Base-by-base conservation (phyloP, 2,888 invertebrate species). In the Rhopalosiphum nymphaeae region DNA sequence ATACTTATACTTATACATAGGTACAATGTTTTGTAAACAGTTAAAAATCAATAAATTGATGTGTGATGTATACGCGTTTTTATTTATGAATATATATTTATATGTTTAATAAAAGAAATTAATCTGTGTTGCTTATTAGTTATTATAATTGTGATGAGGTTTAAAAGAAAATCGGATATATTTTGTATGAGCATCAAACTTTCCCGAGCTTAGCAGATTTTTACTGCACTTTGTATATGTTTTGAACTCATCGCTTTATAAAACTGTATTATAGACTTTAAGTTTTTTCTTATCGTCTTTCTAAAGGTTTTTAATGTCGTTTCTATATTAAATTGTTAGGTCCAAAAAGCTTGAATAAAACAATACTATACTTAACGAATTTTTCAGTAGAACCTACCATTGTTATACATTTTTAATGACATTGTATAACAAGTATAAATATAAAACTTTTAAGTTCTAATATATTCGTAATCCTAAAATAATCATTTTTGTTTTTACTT, bases 221-320 rank as follows among this genome's bases (percentile, higher is more conserved):
- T 56, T 56, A 85, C 44, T 85, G 11, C n/a, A 44, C 16, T 85
- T n/a, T 56, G n/a, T 85, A 25, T 56, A 44, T 85, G 44, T 10
- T 25, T 25, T 44, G 85, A 85, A 91, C 16, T 44, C 29, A 5
- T 85, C 5, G 25, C 29, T 56, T 91, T 85, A n/a, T 44, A 44
- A 91, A 85, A 91, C 44, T 57, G 21, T 56, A 85, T 56, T 91
- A 85, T 85, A 67, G 67, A 67, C 16, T 16, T 16, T 44, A 91
- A 85, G 84, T 91, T 85, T 85, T 91, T 36, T 36, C 67, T 67
- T 67, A n/a, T n/a, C n/a, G 16, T 36, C 16, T 1, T 53, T 53
- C 53, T 13, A 16, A 16, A 2, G 16, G 16, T 67, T 67, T 67
- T 67, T 16, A 67, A 67, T 36, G 44, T 29, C n/a, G 9, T 11